Conservation (phyloP, 1,140 invertebrate species). For the Zaprionus vittiger region DNA sequence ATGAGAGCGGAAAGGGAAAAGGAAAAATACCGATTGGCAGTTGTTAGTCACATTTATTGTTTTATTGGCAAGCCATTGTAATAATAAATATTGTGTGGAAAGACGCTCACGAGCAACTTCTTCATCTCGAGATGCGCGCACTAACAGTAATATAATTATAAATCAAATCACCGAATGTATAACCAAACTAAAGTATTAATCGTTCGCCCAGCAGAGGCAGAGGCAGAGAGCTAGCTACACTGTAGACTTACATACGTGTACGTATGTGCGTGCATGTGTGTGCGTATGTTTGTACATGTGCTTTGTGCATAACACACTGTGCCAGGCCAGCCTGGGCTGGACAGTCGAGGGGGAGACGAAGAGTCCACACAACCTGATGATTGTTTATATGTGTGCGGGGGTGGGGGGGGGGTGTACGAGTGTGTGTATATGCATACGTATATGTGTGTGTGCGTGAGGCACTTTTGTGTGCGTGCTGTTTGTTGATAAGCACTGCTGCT, state of each 20-base stretch:
- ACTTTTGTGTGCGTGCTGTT: constrained; percentile 60
- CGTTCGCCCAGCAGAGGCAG: constrained; percentile 34
- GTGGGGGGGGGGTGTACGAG: constrained; percentile 19
- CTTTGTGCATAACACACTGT: constrained; percentile 50
- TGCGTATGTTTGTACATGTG: constrained; percentile 49
- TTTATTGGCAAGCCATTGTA: background rate
- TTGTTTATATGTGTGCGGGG: constrained; percentile 20
- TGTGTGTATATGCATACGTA: background rate
- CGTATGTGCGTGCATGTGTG: constrained; percentile 27
- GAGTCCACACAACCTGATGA: constrained; percentile 21
- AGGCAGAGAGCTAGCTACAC: constrained; percentile 47
- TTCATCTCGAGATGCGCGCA: constrained; percentile 59
- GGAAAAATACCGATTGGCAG: constrained; percentile 21
- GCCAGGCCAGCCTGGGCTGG: background rate
- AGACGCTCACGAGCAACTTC: constrained; percentile 72
- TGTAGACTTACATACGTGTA: constrained; percentile 34
- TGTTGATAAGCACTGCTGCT: constrained; percentile 69
- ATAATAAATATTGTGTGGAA: constrained; percentile 1
- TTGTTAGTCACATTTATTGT: constrained; percentile 12
- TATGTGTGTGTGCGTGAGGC: background rate
- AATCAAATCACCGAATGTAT: constrained; percentile 63
- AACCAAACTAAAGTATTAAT: constrained; percentile 73
- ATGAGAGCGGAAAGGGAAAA: constrained; percentile 13
- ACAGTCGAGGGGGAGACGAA: background rate
- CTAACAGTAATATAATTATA: constrained; percentile 38